Base-by-base conservation (phyloP, 2,888 invertebrate genomes). In the Euzophera pinguis region DNA sequence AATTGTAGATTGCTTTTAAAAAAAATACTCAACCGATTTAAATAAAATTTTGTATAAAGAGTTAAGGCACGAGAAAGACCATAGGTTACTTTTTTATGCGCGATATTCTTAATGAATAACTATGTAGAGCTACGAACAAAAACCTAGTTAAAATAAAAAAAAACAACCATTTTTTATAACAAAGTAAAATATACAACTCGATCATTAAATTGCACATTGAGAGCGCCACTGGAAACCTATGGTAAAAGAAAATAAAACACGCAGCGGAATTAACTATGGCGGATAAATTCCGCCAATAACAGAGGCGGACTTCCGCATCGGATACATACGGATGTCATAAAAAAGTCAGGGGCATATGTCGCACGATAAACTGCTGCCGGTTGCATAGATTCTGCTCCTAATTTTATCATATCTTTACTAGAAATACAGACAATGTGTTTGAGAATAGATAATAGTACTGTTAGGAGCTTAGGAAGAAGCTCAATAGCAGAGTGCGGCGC, bases 281-380 rank as follows among this genome's bases (percentile, higher is more conserved):
- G 67, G 63, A 67, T 65, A 69, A 69, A 67, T 69, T 63, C 64
- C 53, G 59, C 69, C 72, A 65, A 71, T 73, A 76, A 71, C 72
- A 67, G 67, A 71, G 66, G 65, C 57, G 62, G 62, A 58, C 59
- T 50, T 53, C 60, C 62, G 62, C 59, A 54, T 55, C 64, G 61
- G 62, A 57, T 65, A 65, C 67, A 63, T 65, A 66, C 66, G 69
- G 62, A 67, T 58, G 70, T 75, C 73, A 78, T 85, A 84, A 85
- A 84, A 84, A 81, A 78, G 78, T 85, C 85, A 59, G 62, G 55
- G 67, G 67, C 84, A 84, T 69, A 67, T 84, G 85, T 75, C 74
- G 74, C 76, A 63, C 72, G 61, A 68, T 65, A 63, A 67, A 79
- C 67, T 68, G 72, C 72, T 69, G 22, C 12, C 37, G 10, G 4